Evolutionary conservation across 2,888 invertebrate species (phyloP).

Genomic region (Platycnemis pennipes): DNA sequence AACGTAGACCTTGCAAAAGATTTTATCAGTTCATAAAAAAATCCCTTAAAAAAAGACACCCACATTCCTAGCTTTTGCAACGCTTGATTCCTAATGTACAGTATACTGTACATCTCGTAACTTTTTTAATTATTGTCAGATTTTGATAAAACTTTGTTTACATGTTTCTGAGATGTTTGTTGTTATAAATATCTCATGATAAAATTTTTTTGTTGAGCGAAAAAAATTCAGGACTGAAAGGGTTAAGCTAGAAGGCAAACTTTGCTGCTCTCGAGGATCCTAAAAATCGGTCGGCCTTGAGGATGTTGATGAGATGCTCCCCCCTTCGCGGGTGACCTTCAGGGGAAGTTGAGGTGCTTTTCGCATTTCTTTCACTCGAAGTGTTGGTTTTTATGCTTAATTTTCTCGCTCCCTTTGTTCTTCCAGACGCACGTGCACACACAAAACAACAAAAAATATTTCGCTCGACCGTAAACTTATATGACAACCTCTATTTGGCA

Average conservation of each 20-base stretch:
- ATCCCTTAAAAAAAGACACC: too few relatives aligned
- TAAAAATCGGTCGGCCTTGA: constrained; percentile 11
- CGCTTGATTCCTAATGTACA: too few relatives aligned
- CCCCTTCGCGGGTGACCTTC: not conserved
- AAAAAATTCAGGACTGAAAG: too few relatives aligned
- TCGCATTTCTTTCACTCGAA: not conserved
- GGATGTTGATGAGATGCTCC: not conserved
- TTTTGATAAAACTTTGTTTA: too few relatives aligned
- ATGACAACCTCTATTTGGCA: not conserved
- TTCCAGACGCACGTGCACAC: not conserved
- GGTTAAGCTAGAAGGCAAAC: not conserved
- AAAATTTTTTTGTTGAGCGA: too few relatives aligned
- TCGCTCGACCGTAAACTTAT: not conserved
- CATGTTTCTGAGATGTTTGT: too few relatives aligned
- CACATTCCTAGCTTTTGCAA: too few relatives aligned
- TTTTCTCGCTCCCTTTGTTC: not conserved
- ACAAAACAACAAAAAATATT: not conserved
- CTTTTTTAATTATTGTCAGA: too few relatives aligned
- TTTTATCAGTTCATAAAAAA: too few relatives aligned
- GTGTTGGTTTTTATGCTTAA: not conserved
- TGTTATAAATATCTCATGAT: too few relatives aligned
- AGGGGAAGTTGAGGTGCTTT: not conserved
- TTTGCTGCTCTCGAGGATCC: not conserved
- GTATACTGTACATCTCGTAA: too few relatives aligned
- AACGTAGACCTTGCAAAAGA: too few relatives aligned